Percentiles rank a stretch among this genome's conserved stretches.
Conservation (phyloP, 2,797 vertebrate species). For the Peromyscus nudipes region DNA sequence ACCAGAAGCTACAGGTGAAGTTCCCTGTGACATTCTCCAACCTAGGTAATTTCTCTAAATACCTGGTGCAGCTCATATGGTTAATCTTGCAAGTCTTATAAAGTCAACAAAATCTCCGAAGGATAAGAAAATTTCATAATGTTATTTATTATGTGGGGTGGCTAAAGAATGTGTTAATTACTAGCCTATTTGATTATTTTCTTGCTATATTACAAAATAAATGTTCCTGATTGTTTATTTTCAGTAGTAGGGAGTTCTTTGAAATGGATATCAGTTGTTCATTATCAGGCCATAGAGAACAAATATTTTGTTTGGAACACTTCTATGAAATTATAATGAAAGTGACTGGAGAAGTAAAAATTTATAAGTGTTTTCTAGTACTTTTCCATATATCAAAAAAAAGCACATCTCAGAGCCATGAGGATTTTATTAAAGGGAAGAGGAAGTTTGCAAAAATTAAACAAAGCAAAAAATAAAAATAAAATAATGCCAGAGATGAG, state of each 20-base stretch:
- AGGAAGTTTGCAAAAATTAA: neutral
- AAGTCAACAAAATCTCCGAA: slow-evolving; percentile 6
- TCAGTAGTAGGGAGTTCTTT: slow-evolving; percentile 61
- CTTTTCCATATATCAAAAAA: slow-evolving; percentile 41
- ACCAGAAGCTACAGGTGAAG: neutral
- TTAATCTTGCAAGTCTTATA: slow-evolving; percentile 29
- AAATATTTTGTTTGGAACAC: slow-evolving; percentile 59
- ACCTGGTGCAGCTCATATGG: neutral
- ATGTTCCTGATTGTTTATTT: slow-evolving; percentile 29
- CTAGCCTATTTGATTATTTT: slow-evolving; percentile 70
- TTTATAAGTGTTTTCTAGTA: slow-evolving; percentile 59
- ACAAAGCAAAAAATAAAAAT: slow-evolving; percentile 29
- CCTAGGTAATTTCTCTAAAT: slow-evolving; percentile 53
- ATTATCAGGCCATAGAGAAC: slow-evolving; percentile 3
- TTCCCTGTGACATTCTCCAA: neutral
- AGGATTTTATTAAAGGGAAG: neutral
- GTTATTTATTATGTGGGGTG: neutral
- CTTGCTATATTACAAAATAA: slow-evolving; percentile 62
- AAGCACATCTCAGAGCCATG: neutral
- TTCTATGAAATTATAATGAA: slow-evolving; percentile 61
- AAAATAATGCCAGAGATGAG: slow-evolving; percentile 1
- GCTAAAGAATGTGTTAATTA: slow-evolving; percentile 63
- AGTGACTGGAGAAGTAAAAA: slow-evolving; percentile 55
- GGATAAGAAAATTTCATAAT: slow-evolving; percentile 40
- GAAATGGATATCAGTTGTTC: slow-evolving; percentile 62